Evolutionary conservation across 1,140 invertebrate genomes (phyloP).

Genomic region (Agrypnia vestita): DNA sequence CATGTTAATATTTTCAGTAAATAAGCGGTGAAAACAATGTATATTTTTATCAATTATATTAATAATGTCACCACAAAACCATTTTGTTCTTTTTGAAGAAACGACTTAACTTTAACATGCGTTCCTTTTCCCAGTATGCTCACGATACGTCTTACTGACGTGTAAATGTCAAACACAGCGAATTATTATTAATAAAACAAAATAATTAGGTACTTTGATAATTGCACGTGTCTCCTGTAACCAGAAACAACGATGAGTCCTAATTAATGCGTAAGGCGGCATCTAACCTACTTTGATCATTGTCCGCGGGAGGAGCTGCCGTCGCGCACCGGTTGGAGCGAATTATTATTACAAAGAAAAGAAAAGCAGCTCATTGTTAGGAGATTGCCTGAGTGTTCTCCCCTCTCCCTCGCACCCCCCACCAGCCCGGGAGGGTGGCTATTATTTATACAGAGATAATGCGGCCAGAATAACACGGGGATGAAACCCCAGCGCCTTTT

Average conservation of each 20-base stretch:
- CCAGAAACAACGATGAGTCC: slow-evolving; percentile 6
- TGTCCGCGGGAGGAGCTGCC: slow-evolving; percentile 5
- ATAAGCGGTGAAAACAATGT: too few species aligned
- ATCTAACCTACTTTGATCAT: slow-evolving; percentile 30
- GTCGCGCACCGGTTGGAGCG: neutral
- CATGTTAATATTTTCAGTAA: too few species aligned
- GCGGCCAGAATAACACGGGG: slow-evolving; percentile 18
- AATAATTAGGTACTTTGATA: neutral
- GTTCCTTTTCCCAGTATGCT: too few species aligned
- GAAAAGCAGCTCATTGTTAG: slow-evolving; percentile 37
- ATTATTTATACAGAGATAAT: slow-evolving; percentile 42
- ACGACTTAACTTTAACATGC: too few species aligned
- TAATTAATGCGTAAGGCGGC: slow-evolving; percentile 27
- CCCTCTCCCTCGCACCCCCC: neutral
- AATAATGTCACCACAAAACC: too few species aligned
- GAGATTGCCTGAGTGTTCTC: neutral
- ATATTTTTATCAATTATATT: too few species aligned
- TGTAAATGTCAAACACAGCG: too few species aligned
- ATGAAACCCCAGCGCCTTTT: neutral
- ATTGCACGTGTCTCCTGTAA: slow-evolving; percentile 8
- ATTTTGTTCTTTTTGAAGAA: too few species aligned
- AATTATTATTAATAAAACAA: too few species aligned
- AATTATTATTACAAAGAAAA: slow-evolving; percentile 45
- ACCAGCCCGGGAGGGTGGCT: slow-evolving; percentile 3
- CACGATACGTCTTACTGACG: too few species aligned